Percentiles rank a stretch among this genome's conserved stretches.
Evolutionary conservation across 2,113 vertebrate genomes (phyloP).

Genomic region (Accipiter virgatus): DNA sequence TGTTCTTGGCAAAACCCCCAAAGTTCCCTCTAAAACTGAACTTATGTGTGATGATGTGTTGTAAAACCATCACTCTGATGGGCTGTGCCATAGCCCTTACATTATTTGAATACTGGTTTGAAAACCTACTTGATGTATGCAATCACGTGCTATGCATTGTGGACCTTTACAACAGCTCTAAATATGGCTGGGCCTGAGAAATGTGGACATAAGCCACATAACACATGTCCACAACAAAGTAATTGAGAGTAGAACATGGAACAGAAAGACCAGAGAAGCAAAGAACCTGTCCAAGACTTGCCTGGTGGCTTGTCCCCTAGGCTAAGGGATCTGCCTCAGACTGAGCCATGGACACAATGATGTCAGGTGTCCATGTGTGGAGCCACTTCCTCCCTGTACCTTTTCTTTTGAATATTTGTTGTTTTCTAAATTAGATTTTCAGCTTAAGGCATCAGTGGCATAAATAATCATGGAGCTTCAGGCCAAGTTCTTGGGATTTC

Average conservation of each 20-base stretch:
- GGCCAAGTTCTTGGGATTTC: background rate
- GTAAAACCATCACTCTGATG: background rate
- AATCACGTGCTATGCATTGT: background rate
- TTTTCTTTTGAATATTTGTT: background rate
- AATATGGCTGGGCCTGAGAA: background rate
- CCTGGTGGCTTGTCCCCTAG: background rate
- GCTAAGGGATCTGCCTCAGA: background rate
- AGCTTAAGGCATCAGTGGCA: background rate
- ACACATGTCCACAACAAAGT: background rate
- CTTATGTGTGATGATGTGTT: background rate
- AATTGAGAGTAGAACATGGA: background rate
- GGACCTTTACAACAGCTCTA: background rate
- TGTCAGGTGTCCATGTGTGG: background rate
- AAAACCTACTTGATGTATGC: background rate
- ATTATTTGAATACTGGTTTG: background rate
- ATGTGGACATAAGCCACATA: background rate
- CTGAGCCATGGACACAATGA: background rate
- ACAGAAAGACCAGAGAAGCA: background rate
- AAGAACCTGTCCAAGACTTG: background rate
- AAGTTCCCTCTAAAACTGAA: background rate
- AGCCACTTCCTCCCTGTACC: background rate
- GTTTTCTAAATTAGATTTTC: background rate
- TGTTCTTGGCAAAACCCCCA: background rate
- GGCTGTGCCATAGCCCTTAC: background rate
- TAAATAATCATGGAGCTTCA: background rate